These are phyloP conservation scores for Leptocoma aspasia DNA, from an alignment of 2,113 vertebrate species.

Conservation along the genomic window DNA sequence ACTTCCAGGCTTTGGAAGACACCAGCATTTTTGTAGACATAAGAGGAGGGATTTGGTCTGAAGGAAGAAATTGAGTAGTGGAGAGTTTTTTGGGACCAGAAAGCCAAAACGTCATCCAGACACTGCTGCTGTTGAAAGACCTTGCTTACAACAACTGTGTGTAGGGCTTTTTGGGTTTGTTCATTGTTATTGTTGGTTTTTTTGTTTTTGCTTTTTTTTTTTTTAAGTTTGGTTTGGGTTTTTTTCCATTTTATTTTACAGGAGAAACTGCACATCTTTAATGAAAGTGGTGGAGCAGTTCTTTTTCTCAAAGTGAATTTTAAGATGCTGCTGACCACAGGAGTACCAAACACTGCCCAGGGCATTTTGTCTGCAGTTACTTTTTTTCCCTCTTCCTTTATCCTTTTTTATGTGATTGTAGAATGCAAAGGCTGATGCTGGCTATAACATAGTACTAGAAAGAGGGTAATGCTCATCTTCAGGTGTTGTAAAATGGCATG, in stretches of 20 bases:
- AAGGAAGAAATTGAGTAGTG: background rate
- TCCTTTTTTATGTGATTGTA: background rate
- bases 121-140: background rate
- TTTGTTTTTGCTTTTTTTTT: background rate
- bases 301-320: background rate
- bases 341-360: background rate
- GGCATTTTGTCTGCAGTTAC: background rate
- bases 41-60: background rate
- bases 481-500: background rate
- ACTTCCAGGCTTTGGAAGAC: background rate
- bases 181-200: background rate
- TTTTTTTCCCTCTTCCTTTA: background rate
- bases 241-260: background rate
- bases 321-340: background rate
- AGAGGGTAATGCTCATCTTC: background rate
- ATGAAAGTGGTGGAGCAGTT: background rate
- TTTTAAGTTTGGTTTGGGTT: too few relatives aligned
- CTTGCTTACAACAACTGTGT: rapidly evolving
- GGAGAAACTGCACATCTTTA: background rate
- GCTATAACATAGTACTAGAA: background rate
- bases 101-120: background rate
- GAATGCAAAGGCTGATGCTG: background rate
- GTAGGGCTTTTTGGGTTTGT: background rate
- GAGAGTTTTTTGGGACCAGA: background rate
- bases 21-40: background rate